Evolutionary conservation across 2,797 vertebrate species (phyloP).

Genomic region (Tenualosa thibaudeaui): DNA sequence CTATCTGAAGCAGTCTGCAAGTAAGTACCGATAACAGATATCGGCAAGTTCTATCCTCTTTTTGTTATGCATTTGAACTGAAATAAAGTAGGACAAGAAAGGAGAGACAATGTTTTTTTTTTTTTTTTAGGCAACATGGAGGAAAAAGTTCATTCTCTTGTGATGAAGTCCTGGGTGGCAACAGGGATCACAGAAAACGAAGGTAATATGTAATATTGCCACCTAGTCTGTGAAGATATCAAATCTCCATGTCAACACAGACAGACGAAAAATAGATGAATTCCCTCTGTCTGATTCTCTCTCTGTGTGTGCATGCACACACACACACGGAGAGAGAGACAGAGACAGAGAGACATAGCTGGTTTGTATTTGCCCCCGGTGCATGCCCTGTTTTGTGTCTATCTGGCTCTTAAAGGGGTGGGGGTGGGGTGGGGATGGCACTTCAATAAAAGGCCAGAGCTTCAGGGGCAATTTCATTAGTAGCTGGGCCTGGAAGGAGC

Average conservation of each 20-base stretch:
- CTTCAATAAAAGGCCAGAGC: slow-evolving; percentile 78
- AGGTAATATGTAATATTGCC: slow-evolving; percentile 89
- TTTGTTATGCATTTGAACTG: neutral
- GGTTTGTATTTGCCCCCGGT: slow-evolving; percentile 21
- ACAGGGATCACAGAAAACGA: slow-evolving; percentile 57
- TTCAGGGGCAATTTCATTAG: slow-evolving; percentile 93
- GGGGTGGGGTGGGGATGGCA: slow-evolving; percentile 64
- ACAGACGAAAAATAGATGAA: slow-evolving; percentile 79
- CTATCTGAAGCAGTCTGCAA: neutral
- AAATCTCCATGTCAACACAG: slow-evolving; percentile 89
- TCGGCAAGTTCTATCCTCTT: neutral
- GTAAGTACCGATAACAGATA: neutral
- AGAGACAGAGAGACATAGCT: neutral
- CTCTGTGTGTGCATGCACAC: slow-evolving; percentile 44
- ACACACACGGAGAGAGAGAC: slow-evolving; percentile 22
- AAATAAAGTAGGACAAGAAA: neutral
- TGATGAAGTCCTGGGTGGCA: neutral
- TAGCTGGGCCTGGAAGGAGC: slow-evolving; percentile 76
- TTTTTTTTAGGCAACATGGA: neutral
- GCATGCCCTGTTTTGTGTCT: slow-evolving; percentile 55
- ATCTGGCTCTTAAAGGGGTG: slow-evolving; percentile 52
- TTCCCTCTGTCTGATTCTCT: slow-evolving; percentile 24
- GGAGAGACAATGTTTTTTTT: neutral
- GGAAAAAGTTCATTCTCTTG: neutral
- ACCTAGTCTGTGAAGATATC: slow-evolving; percentile 86